These are phyloP conservation scores for Aulostomus chinensis DNA, from an alignment of 2,797 vertebrate genomes.

Conservation along the genomic window DNA sequence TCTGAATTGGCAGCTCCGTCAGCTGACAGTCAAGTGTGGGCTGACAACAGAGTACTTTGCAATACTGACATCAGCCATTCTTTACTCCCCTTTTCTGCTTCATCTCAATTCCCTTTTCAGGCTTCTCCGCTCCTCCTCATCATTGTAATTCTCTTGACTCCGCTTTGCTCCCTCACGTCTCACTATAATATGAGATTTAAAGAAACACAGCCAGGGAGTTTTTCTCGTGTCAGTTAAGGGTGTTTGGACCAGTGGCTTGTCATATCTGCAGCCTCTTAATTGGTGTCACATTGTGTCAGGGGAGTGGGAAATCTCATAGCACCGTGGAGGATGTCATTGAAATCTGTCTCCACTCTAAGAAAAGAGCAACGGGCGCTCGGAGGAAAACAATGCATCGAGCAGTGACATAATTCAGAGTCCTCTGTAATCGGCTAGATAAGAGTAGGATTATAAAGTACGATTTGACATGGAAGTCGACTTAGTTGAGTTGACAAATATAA, in stretches of 20 bases:
- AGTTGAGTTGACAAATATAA: not conserved
- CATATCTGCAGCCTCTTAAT: slow-evolving; percentile 49
- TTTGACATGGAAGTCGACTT: slow-evolving; percentile 4
- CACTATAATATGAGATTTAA: slow-evolving; percentile 27
- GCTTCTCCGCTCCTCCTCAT: not conserved
- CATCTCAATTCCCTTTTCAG: not conserved
- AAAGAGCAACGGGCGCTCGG: not conserved
- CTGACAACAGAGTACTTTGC: slow-evolving; percentile 34
- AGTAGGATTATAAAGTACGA: not conserved
- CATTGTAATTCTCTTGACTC: slow-evolving; percentile 19
- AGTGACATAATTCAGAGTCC: slow-evolving; percentile 6
- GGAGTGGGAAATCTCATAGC: slow-evolving; percentile 24
- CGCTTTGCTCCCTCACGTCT: slow-evolving; percentile 21
- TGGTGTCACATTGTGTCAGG: slow-evolving; percentile 53
- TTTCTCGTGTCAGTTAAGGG: slow-evolving; percentile 41
- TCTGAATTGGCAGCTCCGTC: slow-evolving; percentile 45
- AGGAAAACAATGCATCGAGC: slow-evolving; percentile 11
- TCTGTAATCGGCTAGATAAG: not conserved
- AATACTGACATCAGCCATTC: slow-evolving; percentile 39
- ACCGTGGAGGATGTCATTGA: slow-evolving; percentile 18
- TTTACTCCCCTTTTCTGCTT: slow-evolving; percentile 10
- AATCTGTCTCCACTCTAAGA: slow-evolving; percentile 15
- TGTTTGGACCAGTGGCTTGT: slow-evolving; percentile 54
- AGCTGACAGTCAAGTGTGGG: slow-evolving; percentile 49
- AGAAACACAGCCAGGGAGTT: slow-evolving; percentile 24